A percentile compares a stretch with the other conserved stretches of the same genome.
These are phyloP conservation scores for Hyposoter didymator DNA, from an alignment of 2,888 invertebrate genomes.

Conservation along the genomic window DNA sequence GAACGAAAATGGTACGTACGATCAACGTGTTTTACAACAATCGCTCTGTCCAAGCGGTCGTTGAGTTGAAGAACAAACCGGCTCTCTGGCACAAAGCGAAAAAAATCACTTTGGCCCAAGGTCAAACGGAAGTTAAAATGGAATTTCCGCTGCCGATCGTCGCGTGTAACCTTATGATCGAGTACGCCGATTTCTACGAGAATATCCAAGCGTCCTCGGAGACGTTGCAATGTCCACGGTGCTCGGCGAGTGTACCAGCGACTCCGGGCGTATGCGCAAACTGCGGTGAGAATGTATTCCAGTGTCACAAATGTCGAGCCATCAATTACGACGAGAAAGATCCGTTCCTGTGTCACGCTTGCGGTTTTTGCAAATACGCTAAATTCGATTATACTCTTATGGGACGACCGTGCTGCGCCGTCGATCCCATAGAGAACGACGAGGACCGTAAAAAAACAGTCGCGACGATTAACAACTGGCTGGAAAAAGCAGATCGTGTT, in stretches of 20 bases:
- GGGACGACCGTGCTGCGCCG: slow-evolving; percentile 96
- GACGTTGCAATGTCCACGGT: slow-evolving; percentile 97
- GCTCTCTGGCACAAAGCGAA: slow-evolving; percentile 99
- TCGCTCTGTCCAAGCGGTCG: slow-evolving; percentile 97
- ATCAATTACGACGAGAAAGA: slow-evolving; percentile 99
- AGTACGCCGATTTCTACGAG: slow-evolving; percentile 99
- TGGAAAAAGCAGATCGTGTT: slow-evolving; percentile 97
- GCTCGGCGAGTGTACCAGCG: slow-evolving; percentile 98
- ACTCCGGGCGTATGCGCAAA: slow-evolving; percentile 99
- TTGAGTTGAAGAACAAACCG: slow-evolving; percentile 98
- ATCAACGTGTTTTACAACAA: slow-evolving; percentile 99
- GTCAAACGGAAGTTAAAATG: slow-evolving; percentile 97
- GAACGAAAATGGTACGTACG: slow-evolving; percentile 98
- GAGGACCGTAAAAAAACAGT: slow-evolving; percentile 98
- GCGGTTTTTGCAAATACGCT: slow-evolving; percentile 99
- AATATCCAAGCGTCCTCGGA: slow-evolving; percentile 97
- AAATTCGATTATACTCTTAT: slow-evolving; percentile 98
- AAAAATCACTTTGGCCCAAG: slow-evolving; percentile 94
- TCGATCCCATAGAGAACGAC: slow-evolving; percentile 98
- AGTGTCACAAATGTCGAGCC: slow-evolving; percentile 99
- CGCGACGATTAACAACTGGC: slow-evolving; percentile 93
- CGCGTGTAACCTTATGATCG: slow-evolving; percentile 99
- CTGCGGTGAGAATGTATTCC: slow-evolving; percentile 99
- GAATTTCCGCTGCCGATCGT: slow-evolving; percentile 98
- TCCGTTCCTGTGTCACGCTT: slow-evolving; percentile 99